Conservation (phyloP, 2,797 vertebrate genomes). For the Picus viridis region DNA sequence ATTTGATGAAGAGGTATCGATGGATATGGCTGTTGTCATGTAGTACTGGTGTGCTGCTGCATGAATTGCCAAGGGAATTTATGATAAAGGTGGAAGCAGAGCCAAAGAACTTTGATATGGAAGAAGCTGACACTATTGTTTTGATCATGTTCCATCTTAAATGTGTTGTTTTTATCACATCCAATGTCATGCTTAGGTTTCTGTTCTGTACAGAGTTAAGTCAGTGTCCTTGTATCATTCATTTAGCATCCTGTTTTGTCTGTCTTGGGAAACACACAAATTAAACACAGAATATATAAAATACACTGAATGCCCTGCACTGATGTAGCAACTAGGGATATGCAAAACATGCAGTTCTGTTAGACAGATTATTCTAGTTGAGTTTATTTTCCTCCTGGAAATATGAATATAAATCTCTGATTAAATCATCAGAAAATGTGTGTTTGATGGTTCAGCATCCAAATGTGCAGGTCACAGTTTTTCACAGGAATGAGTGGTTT, state of each 20-base stretch:
- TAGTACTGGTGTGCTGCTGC: conserved; percentile 20
- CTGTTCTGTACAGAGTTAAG: background rate
- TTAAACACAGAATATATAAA: background rate
- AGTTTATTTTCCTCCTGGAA: background rate
- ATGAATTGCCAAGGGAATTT: background rate
- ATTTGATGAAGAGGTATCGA: conserved; percentile 32
- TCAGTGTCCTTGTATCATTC: background rate
- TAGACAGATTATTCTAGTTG: background rate
- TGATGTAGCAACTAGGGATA: background rate
- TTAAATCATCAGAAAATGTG: background rate
- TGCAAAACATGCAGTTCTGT: background rate
- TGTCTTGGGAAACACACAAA: background rate
- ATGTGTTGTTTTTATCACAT: background rate
- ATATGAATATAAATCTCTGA: background rate
- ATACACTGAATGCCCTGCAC: background rate
- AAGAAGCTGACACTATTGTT: conserved; percentile 17
- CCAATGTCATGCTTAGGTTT: background rate
- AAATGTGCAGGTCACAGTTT: background rate
- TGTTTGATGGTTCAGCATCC: background rate
- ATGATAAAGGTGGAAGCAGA: conserved; percentile 6
- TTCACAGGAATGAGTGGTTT: background rate
- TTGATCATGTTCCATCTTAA: conserved; percentile 9
- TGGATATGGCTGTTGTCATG: conserved; percentile 6
- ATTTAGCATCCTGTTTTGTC: background rate
- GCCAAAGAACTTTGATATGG: background rate